A percentile compares a stretch with the other conserved stretches of the same genome.
Conservation (phyloP, 2,797 vertebrate species). For the Gymnopithys bicolor region DNA sequence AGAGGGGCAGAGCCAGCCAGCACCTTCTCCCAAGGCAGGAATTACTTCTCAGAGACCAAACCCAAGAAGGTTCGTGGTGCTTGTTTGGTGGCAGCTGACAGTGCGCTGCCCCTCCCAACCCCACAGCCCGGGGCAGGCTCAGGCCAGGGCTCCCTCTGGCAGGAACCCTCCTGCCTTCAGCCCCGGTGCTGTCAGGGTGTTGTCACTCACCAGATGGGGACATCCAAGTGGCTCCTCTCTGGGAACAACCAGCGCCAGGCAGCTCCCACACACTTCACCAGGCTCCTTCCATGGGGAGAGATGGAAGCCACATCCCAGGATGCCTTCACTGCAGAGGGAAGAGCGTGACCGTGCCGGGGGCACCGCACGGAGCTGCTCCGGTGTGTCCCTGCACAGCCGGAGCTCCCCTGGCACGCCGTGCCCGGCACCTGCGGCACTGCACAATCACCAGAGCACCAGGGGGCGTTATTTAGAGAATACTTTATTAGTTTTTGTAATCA, state of each 20-base stretch:
- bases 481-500: slow-evolving; percentile 99
- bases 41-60: neutral
- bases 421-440: neutral
- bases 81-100: neutral
- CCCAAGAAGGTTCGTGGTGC: fast-evolving
- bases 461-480: slow-evolving; percentile 93
- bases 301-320: fast-evolving
- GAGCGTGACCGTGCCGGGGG: too few relatives aligned
- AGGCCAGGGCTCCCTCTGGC: neutral
- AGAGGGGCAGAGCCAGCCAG: neutral
- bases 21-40: neutral
- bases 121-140: neutral
- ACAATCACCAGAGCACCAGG: slow-evolving; percentile 44
- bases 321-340: neutral
- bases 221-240: fast-evolving
- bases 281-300: neutral
- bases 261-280: fast-evolving
- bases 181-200: too few relatives aligned
- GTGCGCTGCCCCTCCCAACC: neutral
- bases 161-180: neutral
- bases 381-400: fast-evolving
- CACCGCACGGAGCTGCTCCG: neutral
- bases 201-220: fast-evolving
- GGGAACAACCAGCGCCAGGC: neutral
- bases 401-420: fast-evolving